Percentiles rank a stretch among this genome's conserved stretches.
Conservation (phyloP, 2,797 vertebrate species). For the Sebastes melanostomus region DNA sequence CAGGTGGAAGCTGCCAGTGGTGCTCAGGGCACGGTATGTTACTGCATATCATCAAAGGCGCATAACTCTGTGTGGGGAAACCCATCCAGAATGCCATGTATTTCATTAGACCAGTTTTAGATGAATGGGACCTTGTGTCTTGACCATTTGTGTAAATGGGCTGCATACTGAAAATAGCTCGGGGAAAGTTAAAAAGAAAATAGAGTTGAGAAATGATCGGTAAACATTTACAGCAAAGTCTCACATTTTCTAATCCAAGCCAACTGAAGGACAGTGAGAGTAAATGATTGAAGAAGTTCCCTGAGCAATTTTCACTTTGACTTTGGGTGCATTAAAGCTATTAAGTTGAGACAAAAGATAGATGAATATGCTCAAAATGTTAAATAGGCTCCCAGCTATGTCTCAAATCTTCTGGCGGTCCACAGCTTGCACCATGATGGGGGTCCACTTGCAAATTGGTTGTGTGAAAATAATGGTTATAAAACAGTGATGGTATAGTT, state of each 20-base stretch:
- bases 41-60: conserved; percentile 19
- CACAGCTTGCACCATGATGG: conserved; percentile 10
- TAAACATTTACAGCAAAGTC: not conserved
- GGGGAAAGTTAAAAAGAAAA: not conserved
- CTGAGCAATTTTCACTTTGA: conserved; percentile 15
- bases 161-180: conserved; percentile 11
- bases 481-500: not conserved
- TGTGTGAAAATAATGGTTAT: not conserved
- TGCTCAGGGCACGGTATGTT: conserved; percentile 72
- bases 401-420: conserved; percentile 4
- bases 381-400: not conserved
- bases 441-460: conserved; percentile 7
- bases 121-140: conserved; percentile 19
- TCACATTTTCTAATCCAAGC: not conserved
- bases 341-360: not conserved
- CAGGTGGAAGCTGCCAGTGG: conserved; percentile 64
- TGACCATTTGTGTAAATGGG: conserved; percentile 18
- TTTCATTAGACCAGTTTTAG: conserved; percentile 1
- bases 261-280: not conserved
- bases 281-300: not conserved
- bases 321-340: not conserved
- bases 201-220: not conserved
- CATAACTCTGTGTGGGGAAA: conserved; percentile 1
- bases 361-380: not conserved
- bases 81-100: not conserved